Conservation (phyloP, 1,140 invertebrate species). For the Trichonephila clavipes region DNA sequence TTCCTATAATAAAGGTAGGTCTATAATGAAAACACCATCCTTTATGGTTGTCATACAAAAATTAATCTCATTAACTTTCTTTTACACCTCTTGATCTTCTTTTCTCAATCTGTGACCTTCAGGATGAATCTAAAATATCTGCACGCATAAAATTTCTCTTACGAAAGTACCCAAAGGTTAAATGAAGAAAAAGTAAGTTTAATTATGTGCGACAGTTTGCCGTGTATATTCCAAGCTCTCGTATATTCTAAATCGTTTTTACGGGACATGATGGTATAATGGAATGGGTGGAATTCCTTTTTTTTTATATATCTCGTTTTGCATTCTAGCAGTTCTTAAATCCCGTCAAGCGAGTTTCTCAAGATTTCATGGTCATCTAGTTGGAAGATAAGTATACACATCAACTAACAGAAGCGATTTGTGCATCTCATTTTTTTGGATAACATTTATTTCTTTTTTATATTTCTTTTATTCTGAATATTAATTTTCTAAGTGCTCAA, state of each 20-base stretch:
- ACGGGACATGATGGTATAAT: background rate
- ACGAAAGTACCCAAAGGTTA: background rate
- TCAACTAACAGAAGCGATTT: background rate
- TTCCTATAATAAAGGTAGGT: too few species aligned
- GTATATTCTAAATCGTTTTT: background rate
- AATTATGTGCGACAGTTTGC: background rate
- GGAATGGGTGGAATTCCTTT: background rate
- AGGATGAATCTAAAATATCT: background rate
- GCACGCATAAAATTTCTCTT: background rate
- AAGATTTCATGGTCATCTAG: slow-evolving; percentile 34
- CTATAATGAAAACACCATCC: too few species aligned
- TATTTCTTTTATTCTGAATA: too few species aligned
- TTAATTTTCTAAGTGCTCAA: too few species aligned
- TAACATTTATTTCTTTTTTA: background rate
- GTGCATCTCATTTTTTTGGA: background rate
- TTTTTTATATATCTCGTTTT: background rate
- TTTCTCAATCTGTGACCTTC: background rate
- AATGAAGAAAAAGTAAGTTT: background rate
- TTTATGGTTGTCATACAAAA: too few species aligned
- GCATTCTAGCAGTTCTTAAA: background rate
- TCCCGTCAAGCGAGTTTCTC: slow-evolving; percentile 44
- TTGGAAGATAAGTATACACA: background rate
- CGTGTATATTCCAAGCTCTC: background rate
- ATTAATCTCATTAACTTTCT: background rate
- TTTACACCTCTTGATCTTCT: background rate